Base-by-base conservation (phyloP, 2,888 invertebrate species). In the Thera obeliscata region DNA sequence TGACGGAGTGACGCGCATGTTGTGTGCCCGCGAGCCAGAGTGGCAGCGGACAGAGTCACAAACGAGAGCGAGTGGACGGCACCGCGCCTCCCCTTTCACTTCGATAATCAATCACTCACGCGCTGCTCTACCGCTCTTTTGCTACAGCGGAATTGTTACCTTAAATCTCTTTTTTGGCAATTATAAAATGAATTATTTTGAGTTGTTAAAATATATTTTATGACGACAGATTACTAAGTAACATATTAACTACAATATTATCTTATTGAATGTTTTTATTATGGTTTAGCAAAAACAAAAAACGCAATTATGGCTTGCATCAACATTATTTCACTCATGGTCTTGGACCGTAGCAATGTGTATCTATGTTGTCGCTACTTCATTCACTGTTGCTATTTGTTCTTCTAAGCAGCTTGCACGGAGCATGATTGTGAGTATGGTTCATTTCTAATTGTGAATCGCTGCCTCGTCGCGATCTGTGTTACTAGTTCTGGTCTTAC, bases 381-480 rank as follows among this genome's bases (percentile, higher is more conserved):
- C 94, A 95, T 94, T 94, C 88, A 95, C 90, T 94, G 94, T 94
- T 94, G 95, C 94, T 94, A 92, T 95, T 93, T 95, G 94, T 95
- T 94, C 94, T 95, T 91, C 89, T 89, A 88, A 84, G 94, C 95
- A 96, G 97, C 96, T 97, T 96, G 96, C 97, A 96, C 96, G 97
- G 96, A 96, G 96, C 96, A 97, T 97, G 97, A 96, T 96, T 95
- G 97, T 97, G 96, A 97, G 96, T 97, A 96, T 94, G 84, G 84
- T 82, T 82, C 76, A 81, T 86, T 75, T 85, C 80, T 83, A 83
- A 75, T 78, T 0, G 84, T 73, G 74, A 72, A 84, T 41, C 41
- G 7, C 41, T 7, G 41, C 41, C 6, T 72, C 74, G 73, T 77
- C 72, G 76, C 74, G 64, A 69, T 74, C 64, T 65, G 71, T 75